Evolutionary conservation across 2,113 vertebrate species (phyloP), one percentile per base, ranked within the genome.

Genomic region (Melanerpes formicivorus): DNA sequence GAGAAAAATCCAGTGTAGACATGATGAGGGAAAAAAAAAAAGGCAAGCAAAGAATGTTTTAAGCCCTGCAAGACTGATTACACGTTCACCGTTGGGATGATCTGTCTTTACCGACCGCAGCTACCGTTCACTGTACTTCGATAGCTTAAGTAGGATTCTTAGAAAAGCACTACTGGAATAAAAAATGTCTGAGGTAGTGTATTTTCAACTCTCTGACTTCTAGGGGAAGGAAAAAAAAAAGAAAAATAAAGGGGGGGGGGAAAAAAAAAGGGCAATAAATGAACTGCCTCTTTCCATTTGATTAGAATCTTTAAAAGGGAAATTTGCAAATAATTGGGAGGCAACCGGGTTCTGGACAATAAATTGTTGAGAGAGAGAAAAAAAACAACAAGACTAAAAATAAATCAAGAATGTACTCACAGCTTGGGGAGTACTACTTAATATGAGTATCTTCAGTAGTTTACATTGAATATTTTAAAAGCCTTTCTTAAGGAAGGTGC

Each of bases 401-500:
- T 85, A 78, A 85, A 93, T 55, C 70, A 92, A 72, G 85, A 94
- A 89, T 89, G 80, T 84, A 93, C 87, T 79, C 86, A 80, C 81
- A 88, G 84, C 72, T 78, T 87, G 30, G 64, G 93, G 80, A 96
- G 44, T 84, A 93, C 70, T 88, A 80, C 88, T 96, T 97, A 93
- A 92, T 95, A 58, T 95, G 60, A 87, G 73, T 73, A 88, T 95
- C 89, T 72, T 90, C 92, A 94, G 80, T 70, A 90, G 88, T 95
- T 95, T 96, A 75, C 86, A 93, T 94, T 90, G 72, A 87, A 94
- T 84, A 73, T 94, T 96, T 96, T 25, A 58, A 95, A 95, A 91
- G 71, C 78, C 11, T 96, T 97, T 96, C 94, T 96, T 90, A 95
- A 91, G 90, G 88, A 65, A 96, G 72, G 84, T 93, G 94, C 94